phyloP scores from a whole-genome alignment of 2,888 invertebrate species.

The Abrostola tripartita region DNA sequence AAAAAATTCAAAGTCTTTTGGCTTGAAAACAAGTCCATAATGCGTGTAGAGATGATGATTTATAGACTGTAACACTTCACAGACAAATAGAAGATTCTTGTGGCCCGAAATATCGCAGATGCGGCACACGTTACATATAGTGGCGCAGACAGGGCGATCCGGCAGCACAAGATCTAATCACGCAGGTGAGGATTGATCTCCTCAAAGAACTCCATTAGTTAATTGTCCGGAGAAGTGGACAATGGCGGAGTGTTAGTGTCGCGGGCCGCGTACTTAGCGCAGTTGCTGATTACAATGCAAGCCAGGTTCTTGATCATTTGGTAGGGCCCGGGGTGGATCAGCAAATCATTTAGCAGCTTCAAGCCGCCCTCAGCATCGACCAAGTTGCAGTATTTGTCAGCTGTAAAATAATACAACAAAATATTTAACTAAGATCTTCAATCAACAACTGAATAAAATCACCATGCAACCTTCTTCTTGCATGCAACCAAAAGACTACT shows the following conservation, averaged over 20 bases:
- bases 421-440: too few relatives aligned
- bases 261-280: conserved; percentile 71
- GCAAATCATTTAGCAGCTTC: conserved; percentile 90
- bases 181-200: conserved; percentile 68
- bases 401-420: conserved; percentile 83
- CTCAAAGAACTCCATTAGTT: conserved; percentile 77
- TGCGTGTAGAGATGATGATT: conserved; percentile 13
- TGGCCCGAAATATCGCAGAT: conserved; percentile 11
- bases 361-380: conserved; percentile 96
- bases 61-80: conserved; percentile 26
- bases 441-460: neutral
- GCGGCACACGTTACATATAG: conserved; percentile 11
- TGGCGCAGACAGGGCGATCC: conserved; percentile 25
- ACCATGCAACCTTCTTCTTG: too few relatives aligned
- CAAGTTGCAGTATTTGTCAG: conserved; percentile 96
- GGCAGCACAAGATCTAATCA: conserved; percentile 59
- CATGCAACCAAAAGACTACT: neutral
- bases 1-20: conserved; percentile 37
- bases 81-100: neutral
- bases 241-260: conserved; percentile 47
- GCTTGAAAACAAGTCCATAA: conserved; percentile 35
- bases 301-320: conserved; percentile 91
- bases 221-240: conserved; percentile 64
- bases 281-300: conserved; percentile 90
- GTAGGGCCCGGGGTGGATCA: conserved; percentile 90